phyloP scores from a whole-genome alignment of 2,888 invertebrate species.

The Coremacera marginata region DNA sequence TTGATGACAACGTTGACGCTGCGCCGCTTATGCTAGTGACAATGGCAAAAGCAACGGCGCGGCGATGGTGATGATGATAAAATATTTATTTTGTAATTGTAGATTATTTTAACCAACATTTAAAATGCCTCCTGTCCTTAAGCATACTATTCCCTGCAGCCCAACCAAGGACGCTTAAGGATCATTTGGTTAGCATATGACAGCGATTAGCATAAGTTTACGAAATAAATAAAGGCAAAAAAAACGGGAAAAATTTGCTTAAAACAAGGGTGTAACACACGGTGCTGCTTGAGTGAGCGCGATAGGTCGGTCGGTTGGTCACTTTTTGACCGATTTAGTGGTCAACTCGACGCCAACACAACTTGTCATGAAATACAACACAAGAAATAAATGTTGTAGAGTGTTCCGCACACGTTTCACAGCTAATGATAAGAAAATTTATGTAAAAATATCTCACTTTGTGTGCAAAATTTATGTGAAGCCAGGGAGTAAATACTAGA shows the following conservation, averaged over 20 bases:
- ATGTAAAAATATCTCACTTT: not conserved
- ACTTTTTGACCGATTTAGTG: no score
- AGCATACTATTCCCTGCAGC: not conserved
- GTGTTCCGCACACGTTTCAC: not conserved
- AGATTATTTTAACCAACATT: not conserved
- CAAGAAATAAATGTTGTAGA: not conserved
- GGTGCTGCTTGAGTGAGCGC: no score
- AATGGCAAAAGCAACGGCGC: not conserved
- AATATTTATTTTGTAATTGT: slow-evolving; percentile 30
- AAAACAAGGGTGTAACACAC: no score
- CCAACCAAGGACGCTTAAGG: not conserved
- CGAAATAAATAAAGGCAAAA: not conserved
- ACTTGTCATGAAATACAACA: not conserved
- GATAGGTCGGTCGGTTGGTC: not conserved
- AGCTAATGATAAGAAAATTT: slow-evolving; percentile 8
- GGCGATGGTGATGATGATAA: not conserved
- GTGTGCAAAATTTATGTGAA: slow-evolving; percentile 11
- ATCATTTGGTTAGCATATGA: not conserved
- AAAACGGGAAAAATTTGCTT: no score
- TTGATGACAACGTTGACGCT: not conserved
- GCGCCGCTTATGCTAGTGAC: not conserved
- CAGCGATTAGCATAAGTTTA: slow-evolving; percentile 24
- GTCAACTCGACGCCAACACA: not conserved
- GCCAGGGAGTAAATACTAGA: not conserved
- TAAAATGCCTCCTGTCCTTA: not conserved